Evolutionary conservation across 2,113 vertebrate species (phyloP), one percentile per base, ranked within the genome.

Genomic region (Rhinogobius similis): DNA sequence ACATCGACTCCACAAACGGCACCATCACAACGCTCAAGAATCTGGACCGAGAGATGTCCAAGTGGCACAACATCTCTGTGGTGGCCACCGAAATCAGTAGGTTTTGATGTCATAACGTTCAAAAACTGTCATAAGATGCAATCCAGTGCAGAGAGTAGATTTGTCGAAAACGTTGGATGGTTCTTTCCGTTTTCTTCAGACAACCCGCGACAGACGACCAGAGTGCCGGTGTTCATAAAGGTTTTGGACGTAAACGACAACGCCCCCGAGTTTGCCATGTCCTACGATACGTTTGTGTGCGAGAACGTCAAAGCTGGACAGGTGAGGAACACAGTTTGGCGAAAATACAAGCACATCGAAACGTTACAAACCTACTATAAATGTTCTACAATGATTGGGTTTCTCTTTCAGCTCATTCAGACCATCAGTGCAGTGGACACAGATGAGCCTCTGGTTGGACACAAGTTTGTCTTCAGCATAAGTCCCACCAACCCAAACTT

Each of bases 401-500:
- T 50, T 55, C 12, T 6, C 21, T 20, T 2, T 1, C 91, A 99
- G 98, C 91, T 98, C 78, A 99, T 99, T 89, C 98, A 99, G 85
- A 99, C 97, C 8, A 97, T 99, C 90, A 98, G 96, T 78, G 98
- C 97, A 3, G 91, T 99, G 65, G 98, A 99, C 89, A 97, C 97
- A 67, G 98, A 99, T 68, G 97, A 98, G 14, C 98, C 97, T 4
- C 94, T 96, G 4, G 94, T 96, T 46, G 97, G 97, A 87, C 97
- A 99, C 90, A 99, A 97, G 73, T 99, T 99, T 90, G 96, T 96
- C 91, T 99, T 99, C 87, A 98, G 95, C 70, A 95, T 98, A 86
- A 96, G 95, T 77, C 89, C 94, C 20, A 93, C 92, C 70, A 99
- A 99, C 80, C 96, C 97, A 12, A 99, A 99, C 90, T 99, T 99